These are phyloP conservation scores for Tupaia tana DNA, from an alignment of 2,113 vertebrate species.

Conservation along the genomic window DNA sequence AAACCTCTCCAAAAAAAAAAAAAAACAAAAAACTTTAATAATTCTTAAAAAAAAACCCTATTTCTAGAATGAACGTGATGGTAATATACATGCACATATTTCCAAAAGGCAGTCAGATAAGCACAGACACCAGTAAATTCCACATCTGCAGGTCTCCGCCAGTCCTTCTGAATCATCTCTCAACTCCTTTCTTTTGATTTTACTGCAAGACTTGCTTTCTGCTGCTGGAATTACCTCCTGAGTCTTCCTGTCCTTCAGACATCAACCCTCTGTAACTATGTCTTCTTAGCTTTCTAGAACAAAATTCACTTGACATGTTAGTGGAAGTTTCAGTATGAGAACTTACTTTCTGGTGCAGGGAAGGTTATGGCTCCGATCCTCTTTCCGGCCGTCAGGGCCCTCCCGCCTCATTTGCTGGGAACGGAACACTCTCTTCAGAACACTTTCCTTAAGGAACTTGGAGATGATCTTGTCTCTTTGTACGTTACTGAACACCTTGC, in stretches of 20 bases:
- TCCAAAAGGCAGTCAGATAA: background rate
- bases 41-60: background rate
- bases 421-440: constrained; percentile 47
- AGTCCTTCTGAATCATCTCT: background rate
- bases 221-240: background rate
- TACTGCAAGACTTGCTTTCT: background rate
- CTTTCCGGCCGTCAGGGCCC: background rate
- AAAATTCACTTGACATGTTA: background rate
- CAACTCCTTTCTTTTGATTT: background rate
- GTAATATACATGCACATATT: background rate
- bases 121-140: too few species aligned
- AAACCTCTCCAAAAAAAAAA: too few species aligned
- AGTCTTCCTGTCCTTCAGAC: background rate
- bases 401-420: constrained; percentile 48
- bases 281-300: background rate
- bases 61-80: background rate
- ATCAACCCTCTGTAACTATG: background rate
- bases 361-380: background rate
- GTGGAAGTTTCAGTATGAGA: background rate
- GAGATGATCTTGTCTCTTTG: constrained; percentile 61
- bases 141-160: background rate
- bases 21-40: too few species aligned
- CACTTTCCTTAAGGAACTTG: constrained; percentile 47
- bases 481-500: constrained; percentile 55
- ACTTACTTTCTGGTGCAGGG: constrained; percentile 67